phyloP scores from a whole-genome alignment of 2,797 vertebrate genomes.

The Saxicola maurus region DNA sequence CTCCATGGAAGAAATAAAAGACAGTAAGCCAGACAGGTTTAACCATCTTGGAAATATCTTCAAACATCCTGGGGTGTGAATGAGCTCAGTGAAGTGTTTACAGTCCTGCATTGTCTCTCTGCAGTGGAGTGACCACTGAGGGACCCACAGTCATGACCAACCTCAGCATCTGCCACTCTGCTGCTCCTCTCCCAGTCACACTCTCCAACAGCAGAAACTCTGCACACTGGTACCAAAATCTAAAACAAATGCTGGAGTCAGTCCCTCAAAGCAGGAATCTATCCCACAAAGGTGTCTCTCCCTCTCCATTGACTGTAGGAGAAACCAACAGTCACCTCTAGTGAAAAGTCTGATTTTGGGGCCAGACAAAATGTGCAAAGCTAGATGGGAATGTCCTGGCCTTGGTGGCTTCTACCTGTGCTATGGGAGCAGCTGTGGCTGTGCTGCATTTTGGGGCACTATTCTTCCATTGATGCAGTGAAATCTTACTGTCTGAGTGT shows the following conservation, averaged over 20 bases:
- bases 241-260: background rate
- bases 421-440: background rate
- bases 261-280: background rate
- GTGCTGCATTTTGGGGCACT: background rate
- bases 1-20: background rate
- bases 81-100: background rate
- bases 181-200: background rate
- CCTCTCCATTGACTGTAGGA: background rate
- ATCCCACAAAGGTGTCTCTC: background rate
- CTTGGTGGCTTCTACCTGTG: background rate
- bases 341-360: background rate
- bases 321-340: background rate
- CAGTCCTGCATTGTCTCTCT: background rate
- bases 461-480: background rate
- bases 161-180: background rate
- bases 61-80: background rate
- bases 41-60: background rate
- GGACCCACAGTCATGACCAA: background rate
- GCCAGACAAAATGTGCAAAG: background rate
- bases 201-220: background rate
- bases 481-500: background rate
- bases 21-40: background rate
- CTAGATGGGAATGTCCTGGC: background rate
- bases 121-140: rapidly evolving
- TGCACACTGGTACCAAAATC: background rate